These are phyloP conservation scores for Kobus ellipsiprymnus DNA, from an alignment of 2,113 vertebrate species.

Conservation along the genomic window DNA sequence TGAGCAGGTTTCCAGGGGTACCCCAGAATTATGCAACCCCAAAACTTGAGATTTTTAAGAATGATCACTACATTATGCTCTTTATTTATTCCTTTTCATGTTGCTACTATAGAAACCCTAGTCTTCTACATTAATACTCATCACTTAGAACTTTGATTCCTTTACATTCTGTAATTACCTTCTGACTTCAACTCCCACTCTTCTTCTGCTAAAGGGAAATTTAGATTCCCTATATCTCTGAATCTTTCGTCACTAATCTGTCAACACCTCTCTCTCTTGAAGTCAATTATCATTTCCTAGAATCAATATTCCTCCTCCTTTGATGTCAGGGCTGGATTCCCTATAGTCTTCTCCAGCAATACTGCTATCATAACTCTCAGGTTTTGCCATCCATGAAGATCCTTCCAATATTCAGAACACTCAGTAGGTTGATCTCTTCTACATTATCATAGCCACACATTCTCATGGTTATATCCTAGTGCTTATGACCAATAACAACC, in stretches of 20 bases:
- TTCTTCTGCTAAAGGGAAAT: neutral
- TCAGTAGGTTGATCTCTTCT: neutral
- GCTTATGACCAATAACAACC: neutral
- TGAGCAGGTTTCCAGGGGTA: neutral
- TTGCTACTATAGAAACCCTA: neutral
- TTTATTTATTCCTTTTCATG: neutral
- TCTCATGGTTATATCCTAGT: neutral
- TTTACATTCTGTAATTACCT: neutral
- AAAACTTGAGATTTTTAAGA: neutral
- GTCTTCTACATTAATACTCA: neutral
- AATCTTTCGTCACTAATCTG: neutral
- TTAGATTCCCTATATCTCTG: neutral
- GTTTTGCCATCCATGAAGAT: neutral
- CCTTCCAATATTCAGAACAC: neutral
- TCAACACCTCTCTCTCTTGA: fast-evolving
- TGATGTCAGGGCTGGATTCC: neutral
- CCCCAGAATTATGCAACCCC: neutral
- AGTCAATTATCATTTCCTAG: neutral
- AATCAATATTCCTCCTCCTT: neutral
- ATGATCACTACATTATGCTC: neutral
- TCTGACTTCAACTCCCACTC: neutral
- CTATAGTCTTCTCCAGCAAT: neutral
- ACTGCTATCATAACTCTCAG: neutral
- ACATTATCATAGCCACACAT: neutral
- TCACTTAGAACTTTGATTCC: neutral